Evolutionary conservation across 2,888 invertebrate genomes (phyloP).

Genomic region (Polyploca ridens): DNA sequence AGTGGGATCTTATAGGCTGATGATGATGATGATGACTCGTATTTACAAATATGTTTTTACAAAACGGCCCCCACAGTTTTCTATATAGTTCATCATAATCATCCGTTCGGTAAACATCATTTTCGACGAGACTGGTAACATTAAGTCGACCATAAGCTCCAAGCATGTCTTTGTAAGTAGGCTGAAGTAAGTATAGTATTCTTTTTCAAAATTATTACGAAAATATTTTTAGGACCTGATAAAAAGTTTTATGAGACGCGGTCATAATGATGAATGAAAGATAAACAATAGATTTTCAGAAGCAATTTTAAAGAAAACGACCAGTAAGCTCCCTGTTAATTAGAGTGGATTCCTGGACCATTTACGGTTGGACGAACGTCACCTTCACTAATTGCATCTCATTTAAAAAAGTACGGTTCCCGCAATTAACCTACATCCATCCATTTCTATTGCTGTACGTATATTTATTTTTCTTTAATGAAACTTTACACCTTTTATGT

Average conservation of each 20-base stretch:
- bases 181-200: no score
- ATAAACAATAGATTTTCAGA: constrained; percentile 14
- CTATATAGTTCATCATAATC: no score
- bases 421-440: constrained; percentile 70
- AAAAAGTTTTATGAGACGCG: not conserved
- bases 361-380: constrained; percentile 48
- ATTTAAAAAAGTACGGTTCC: constrained; percentile 60
- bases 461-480: constrained; percentile 21
- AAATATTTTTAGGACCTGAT: no score
- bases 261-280: not conserved
- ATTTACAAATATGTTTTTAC: no score
- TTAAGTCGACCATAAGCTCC: no score
- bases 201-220: no score
- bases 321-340: constrained; percentile 47
- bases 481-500: constrained; percentile 20
- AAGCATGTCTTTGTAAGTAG: no score
- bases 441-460: constrained; percentile 36
- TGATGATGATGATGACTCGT: no score
- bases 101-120: no score
- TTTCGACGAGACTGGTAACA: no score
- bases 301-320: constrained; percentile 18
- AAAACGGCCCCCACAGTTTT: no score
- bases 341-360: constrained; percentile 55
- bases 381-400: constrained; percentile 69
- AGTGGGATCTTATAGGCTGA: no score